Base-by-base conservation (phyloP, 2,888 invertebrate genomes). In the Watsonalla cultraria region DNA sequence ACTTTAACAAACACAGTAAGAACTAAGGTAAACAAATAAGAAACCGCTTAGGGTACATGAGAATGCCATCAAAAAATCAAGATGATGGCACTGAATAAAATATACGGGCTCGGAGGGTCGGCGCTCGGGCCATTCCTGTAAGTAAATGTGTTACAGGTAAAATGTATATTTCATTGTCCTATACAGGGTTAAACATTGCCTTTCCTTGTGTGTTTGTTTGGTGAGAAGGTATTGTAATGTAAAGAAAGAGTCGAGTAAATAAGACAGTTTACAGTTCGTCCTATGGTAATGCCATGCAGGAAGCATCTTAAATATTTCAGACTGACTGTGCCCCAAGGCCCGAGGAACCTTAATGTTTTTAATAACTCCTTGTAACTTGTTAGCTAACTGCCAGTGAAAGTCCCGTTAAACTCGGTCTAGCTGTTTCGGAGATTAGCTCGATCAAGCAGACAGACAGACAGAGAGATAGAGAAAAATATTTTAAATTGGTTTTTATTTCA, bases 41-140 rank as follows among this genome's bases (percentile, higher is more conserved):
- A 53, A 57, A 53, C 53, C 42, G 47, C 54, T 63, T 57, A 59
- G 49, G 53, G 35, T 66, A 76, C 76, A 74, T 60, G 72, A 59
- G 63, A 76, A 77, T 54, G 67, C 76, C 64, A 76, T 77, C 70
- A 75, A 75, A 74, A 74, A 67, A 71, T 66, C 68, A 68, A 67
- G 65, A 68, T 59, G 64, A 62, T 68, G 65, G 52, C 57, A 54
- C 51, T 76, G 76, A 76, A 76, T 76, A 73, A 74, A 65, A 66
- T 66, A 76, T 70, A 54, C 54, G 57, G 51, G 59, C 46, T 55
- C 52, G 55, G 57, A 46, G 51, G 15, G 54, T 47, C 45, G 54
- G 48, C 48, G 49, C 54, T 55, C 53, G 57, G 52, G 54, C 58
- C 53, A 50, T 34, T 15, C 35, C 45, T 45, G 45, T 49, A 49